Evolutionary conservation across 1,140 invertebrate genomes (phyloP).

Genomic region (Oryctes rhinoceros): DNA sequence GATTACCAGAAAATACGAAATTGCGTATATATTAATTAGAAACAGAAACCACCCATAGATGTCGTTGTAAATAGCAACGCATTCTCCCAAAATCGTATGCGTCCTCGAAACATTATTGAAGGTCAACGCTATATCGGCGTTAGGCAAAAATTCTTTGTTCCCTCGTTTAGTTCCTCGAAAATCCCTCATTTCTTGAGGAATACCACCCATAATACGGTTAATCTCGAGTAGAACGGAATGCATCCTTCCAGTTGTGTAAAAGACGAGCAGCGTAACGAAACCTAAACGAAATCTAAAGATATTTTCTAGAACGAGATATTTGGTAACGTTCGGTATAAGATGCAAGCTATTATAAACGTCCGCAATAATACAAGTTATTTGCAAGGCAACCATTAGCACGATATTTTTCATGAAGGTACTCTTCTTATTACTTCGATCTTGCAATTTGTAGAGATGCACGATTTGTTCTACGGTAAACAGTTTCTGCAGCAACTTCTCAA

Average conservation of each 20-base stretch:
- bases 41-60: not conserved
- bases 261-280: not conserved
- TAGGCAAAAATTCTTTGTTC: not conserved
- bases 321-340: not conserved
- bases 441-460: not conserved
- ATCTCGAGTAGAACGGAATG: not conserved
- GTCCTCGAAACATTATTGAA: not conserved
- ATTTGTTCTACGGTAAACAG: not conserved
- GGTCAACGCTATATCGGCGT: not conserved
- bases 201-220: not conserved
- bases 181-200: not conserved
- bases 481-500: not conserved
- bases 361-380: not conserved
- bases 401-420: not conserved
- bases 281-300: not conserved
- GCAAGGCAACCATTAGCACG: not conserved
- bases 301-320: not conserved
- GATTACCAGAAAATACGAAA: not conserved
- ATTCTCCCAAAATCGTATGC: not conserved
- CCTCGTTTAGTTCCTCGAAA: not conserved
- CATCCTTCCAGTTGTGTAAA: not conserved
- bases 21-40: conserved; percentile 9
- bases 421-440: not conserved
- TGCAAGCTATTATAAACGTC: not conserved
- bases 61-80: not conserved